A percentile compares a stretch with the other conserved stretches of the same genome.
phyloP scores from a whole-genome alignment of 2,888 invertebrate species.

The Chloroclystis v-ata region DNA sequence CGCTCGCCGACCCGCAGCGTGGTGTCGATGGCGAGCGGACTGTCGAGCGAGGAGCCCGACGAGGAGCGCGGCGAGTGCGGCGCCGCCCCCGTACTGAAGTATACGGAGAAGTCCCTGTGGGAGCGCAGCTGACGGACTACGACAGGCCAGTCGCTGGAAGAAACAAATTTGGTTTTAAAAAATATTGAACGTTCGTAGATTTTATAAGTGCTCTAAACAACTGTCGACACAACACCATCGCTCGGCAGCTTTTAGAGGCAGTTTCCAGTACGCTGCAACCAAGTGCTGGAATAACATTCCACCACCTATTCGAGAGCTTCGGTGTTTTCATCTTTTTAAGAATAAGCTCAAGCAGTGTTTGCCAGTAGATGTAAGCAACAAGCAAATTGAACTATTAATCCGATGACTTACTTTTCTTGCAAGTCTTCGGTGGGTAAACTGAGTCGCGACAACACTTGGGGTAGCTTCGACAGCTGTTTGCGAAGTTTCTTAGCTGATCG shows the following conservation, averaged over 20 bases:
- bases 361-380: no score
- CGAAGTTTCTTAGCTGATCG: constrained; percentile 67
- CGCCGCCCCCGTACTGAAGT: constrained; percentile 88
- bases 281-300: no score
- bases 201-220: no score
- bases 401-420: constrained; percentile 57
- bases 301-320: no score
- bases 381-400: no score
- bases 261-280: no score
- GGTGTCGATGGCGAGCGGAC: constrained; percentile 56
- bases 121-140: constrained; percentile 90
- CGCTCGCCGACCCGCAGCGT: constrained; percentile 67
- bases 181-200: no score
- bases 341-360: no score
- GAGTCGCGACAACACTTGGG: constrained; percentile 64
- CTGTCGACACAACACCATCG: no score
- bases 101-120: constrained; percentile 91
- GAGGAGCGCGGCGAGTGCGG: constrained; percentile 68
- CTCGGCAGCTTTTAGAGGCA: no score
- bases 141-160: constrained; percentile 89
- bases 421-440: constrained; percentile 69
- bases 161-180: no score
- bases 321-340: no score
- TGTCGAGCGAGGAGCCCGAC: constrained; percentile 67
- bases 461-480: constrained; percentile 66